Conservation (phyloP, 2,888 invertebrate species). For the Phlogophora meticulosa region DNA sequence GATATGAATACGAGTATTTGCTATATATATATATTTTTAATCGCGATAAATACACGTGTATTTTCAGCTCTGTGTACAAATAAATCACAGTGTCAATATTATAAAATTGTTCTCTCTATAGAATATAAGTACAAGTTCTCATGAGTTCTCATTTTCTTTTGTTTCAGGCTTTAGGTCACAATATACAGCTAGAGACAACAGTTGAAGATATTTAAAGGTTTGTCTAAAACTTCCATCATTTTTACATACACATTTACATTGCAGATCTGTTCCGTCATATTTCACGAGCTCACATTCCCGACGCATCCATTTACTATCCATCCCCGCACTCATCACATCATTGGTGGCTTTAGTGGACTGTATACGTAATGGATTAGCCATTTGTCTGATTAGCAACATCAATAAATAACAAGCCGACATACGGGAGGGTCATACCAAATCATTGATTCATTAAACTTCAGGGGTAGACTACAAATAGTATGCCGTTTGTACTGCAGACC, state of each 20-base stretch:
- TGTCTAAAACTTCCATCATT: neutral
- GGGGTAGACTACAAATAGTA: constrained; percentile 78
- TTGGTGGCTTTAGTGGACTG: constrained; percentile 74
- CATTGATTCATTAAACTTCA: constrained; percentile 88
- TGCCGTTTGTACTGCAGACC: constrained; percentile 74
- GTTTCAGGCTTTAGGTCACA: neutral
- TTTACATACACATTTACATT: constrained; percentile 16
- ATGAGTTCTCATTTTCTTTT: too few relatives aligned
- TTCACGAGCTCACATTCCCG: constrained; percentile 57
- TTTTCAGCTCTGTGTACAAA: neutral
- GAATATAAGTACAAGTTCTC: too few relatives aligned
- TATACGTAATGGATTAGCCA: constrained; percentile 89
- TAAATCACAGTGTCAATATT: too few relatives aligned
- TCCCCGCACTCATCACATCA: constrained; percentile 76
- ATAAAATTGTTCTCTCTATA: too few relatives aligned
- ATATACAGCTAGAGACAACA: neutral
- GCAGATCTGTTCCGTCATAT: constrained; percentile 24
- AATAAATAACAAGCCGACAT: constrained; percentile 86
- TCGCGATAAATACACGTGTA: neutral
- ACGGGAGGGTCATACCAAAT: constrained; percentile 81
- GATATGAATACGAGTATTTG: neutral
- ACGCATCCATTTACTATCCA: constrained; percentile 78
- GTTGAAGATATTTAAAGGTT: too few relatives aligned
- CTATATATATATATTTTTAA: too few relatives aligned
- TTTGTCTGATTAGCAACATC: constrained; percentile 89